Evolutionary conservation across 1,140 invertebrate species (phyloP).

Genomic region (Drosophila fuyamai): DNA sequence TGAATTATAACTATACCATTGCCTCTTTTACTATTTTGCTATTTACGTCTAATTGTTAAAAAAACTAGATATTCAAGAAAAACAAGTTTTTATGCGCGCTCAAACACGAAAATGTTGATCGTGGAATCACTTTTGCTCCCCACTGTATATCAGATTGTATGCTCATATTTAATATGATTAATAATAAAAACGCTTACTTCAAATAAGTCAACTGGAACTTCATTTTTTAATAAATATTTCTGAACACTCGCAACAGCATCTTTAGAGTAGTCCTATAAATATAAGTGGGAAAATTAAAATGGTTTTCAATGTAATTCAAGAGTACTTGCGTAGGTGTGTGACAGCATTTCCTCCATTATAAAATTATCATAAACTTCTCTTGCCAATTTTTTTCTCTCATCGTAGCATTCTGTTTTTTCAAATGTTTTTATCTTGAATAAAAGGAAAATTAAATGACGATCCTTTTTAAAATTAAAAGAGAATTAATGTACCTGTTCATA

Average conservation of each 20-base stretch:
- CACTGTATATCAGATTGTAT: no score
- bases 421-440: constrained; percentile 96
- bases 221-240: constrained; percentile 98
- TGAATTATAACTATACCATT: no score
- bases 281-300: constrained; percentile 60
- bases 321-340: constrained; percentile 96
- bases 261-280: constrained; percentile 96
- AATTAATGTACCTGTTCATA: constrained; percentile 97
- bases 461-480: neutral
- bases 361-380: constrained; percentile 99
- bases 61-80: no score
- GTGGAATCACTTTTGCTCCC: no score
- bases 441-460: neutral
- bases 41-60: no score
- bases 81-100: no score
- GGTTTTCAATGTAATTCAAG: neutral
- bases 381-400: constrained; percentile 97
- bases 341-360: constrained; percentile 99
- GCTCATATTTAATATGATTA: no score
- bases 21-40: no score
- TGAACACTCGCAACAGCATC: constrained; percentile 98
- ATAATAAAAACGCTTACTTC: constrained; percentile 88
- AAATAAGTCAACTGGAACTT: constrained; percentile 98
- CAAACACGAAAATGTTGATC: no score
- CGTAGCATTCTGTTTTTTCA: constrained; percentile 98